These are phyloP conservation scores for Diplogasteroides magnus DNA, from an alignment of 1,140 invertebrate species.

Conservation along the genomic window DNA sequence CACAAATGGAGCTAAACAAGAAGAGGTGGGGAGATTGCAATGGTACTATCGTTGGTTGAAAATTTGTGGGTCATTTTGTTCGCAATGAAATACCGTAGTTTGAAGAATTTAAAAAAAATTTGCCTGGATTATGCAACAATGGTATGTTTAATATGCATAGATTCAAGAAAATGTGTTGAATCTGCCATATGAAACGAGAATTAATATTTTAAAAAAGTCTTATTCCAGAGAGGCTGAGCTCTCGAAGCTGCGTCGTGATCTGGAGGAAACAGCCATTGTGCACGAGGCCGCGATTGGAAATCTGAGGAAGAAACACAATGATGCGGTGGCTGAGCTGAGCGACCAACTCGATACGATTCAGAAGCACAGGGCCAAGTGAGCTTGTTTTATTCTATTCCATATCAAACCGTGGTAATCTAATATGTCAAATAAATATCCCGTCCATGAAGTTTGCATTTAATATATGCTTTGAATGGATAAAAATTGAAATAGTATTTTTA, in stretches of 20 bases:
- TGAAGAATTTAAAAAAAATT: too few relatives aligned
- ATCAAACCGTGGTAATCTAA: not conserved
- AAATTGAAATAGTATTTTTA: too few relatives aligned
- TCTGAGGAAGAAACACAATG: conserved; percentile 97
- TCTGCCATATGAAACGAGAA: not conserved
- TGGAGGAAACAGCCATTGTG: conserved; percentile 70
- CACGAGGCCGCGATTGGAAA: conserved; percentile 69
- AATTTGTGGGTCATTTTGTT: conserved; percentile 68
- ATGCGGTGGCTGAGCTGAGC: conserved; percentile 92
- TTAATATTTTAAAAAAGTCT: not conserved
- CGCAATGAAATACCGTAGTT: too few relatives aligned
- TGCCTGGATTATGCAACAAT: too few relatives aligned
- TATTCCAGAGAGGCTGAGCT: conserved; percentile 76
- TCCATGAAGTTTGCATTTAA: too few relatives aligned
- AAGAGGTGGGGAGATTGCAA: conserved; percentile 70
- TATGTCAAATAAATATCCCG: conserved; percentile 1
- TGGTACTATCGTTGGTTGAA: conserved; percentile 95
- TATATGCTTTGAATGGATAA: too few relatives aligned
- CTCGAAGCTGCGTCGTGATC: conserved; percentile 89
- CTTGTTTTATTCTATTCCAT: conserved; percentile 41
- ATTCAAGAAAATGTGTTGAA: too few relatives aligned
- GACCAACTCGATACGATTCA: conserved; percentile 99
- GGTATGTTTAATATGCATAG: too few relatives aligned
- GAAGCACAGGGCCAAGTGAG: conserved; percentile 95
- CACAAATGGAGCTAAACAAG: conserved; percentile 96